Evolutionary conservation across 2,113 vertebrate species (phyloP).

Genomic region (Potamarius usumacintae): DNA sequence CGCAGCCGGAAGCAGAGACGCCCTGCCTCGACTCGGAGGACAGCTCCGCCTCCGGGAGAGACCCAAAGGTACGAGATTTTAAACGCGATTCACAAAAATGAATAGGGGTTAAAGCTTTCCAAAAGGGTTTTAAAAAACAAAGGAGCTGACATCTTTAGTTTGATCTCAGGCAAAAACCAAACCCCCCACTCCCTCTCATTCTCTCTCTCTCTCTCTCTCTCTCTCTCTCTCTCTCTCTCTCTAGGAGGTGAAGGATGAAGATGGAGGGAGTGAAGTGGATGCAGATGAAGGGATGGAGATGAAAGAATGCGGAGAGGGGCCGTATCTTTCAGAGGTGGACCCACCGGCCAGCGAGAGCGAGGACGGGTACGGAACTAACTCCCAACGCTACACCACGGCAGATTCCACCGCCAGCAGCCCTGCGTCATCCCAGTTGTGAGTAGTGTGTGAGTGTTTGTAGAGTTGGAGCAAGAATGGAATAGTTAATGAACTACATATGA

Average conservation of each 20-base stretch:
- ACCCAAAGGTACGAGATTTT: slow-evolving; percentile 81
- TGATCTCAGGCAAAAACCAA: neutral
- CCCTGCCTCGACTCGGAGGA: slow-evolving; percentile 84
- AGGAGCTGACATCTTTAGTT: neutral
- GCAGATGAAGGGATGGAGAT: slow-evolving; percentile 89
- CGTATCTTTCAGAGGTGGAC: slow-evolving; percentile 94
- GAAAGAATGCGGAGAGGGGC: slow-evolving; percentile 90
- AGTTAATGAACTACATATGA: neutral
- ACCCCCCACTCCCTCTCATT: too few species aligned
- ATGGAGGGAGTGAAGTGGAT: slow-evolving; percentile 87
- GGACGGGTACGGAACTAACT: slow-evolving; percentile 93
- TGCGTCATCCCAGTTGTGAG: slow-evolving; percentile 98
- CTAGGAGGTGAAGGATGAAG: slow-evolving; percentile 93
- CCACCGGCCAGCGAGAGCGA: slow-evolving; percentile 95
- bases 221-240: slow-evolving; percentile 32
- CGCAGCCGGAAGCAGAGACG: slow-evolving; percentile 67
- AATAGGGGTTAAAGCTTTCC: neutral
- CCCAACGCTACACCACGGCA: slow-evolving; percentile 88
- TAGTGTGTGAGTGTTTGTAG: slow-evolving; percentile 33
- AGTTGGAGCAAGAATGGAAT: neutral
- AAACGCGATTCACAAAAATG: neutral
- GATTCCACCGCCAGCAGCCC: slow-evolving; percentile 99
- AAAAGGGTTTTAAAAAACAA: neutral
- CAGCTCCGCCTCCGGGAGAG: slow-evolving; percentile 86
- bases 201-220: too few species aligned